Evolutionary conservation across 2,113 vertebrate species (phyloP).

Genomic region (Oncorhynchus masou): DNA sequence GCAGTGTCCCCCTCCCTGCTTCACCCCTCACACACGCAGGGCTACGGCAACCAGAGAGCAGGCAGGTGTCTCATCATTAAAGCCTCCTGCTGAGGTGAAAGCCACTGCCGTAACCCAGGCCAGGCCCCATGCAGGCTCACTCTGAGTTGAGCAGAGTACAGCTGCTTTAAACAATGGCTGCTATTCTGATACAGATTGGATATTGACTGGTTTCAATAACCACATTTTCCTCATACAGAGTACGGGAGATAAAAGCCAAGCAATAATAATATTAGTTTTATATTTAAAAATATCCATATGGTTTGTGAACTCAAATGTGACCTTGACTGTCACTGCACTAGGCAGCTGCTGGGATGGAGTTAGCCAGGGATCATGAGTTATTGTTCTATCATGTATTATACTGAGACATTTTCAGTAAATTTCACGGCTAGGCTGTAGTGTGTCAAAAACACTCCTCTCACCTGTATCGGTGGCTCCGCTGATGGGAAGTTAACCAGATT

Average conservation of each 20-base stretch:
- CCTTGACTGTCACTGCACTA: too few species aligned
- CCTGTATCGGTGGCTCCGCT: too few species aligned
- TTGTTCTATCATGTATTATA: too few species aligned
- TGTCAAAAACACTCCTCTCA: too few species aligned
- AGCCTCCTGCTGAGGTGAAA: conserved; percentile 1
- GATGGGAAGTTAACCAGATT: not conserved
- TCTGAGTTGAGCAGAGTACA: not conserved
- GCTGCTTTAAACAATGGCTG: not conserved
- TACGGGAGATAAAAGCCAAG: too few species aligned
- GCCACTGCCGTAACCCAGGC: not conserved
- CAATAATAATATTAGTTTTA: too few species aligned
- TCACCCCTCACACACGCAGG: not conserved
- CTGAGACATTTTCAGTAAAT: too few species aligned
- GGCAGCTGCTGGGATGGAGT: too few species aligned
- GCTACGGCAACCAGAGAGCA: not conserved
- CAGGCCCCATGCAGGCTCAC: not conserved
- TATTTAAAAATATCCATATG: too few species aligned
- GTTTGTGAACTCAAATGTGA: too few species aligned
- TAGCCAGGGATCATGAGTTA: too few species aligned
- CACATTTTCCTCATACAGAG: not conserved
- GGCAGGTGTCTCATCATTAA: conserved; percentile 8
- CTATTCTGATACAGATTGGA: not conserved
- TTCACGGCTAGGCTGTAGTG: too few species aligned
- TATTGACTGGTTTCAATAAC: not conserved
- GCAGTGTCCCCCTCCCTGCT: not conserved